Conservation (phyloP, 2,113 vertebrate genomes). For the Hypanus sabinus region DNA sequence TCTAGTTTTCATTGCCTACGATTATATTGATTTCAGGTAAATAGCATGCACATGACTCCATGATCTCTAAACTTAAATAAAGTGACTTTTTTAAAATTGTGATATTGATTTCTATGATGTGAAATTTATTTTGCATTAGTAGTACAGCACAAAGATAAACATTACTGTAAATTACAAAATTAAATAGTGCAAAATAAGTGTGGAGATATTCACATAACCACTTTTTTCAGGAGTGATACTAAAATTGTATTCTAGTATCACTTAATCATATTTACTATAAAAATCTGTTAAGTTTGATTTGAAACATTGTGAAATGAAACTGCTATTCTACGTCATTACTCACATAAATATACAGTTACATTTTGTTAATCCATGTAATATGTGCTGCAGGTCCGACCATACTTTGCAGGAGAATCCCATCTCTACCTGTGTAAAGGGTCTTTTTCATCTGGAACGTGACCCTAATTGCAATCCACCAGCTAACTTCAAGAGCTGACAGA, state of each 20-base stretch:
- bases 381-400: background rate
- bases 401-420: background rate
- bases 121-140: no score
- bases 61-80: no score
- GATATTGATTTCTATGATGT: no score
- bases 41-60: background rate
- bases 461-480: background rate
- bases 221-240: background rate
- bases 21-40: no score
- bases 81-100: background rate
- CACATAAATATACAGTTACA: background rate
- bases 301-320: background rate
- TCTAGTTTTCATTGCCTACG: no score
- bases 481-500: constrained; percentile 15
- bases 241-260: background rate
- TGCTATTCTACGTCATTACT: background rate
- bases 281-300: background rate
- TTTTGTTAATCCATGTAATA: background rate
- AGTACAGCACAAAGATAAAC: no score
- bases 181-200: background rate
- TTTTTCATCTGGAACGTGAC: background rate
- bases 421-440: background rate
- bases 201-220: background rate
- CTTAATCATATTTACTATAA: background rate
- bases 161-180: no score